Evolutionary conservation across 2,888 invertebrate species (phyloP).

Genomic region (Campaea margaritaria): DNA sequence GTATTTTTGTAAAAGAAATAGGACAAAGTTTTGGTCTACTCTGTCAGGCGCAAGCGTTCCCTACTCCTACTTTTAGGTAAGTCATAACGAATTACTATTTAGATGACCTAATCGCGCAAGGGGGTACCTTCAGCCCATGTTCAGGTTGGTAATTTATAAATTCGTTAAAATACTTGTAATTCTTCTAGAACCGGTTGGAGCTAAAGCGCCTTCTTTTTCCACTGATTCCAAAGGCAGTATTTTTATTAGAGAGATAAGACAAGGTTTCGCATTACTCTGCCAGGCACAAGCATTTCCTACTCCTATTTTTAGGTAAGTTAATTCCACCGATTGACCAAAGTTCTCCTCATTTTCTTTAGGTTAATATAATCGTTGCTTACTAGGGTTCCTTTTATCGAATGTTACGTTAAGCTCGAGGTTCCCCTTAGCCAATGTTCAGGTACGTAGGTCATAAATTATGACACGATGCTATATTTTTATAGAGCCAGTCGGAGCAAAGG

Average conservation of each 20-base stretch:
- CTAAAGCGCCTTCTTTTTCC: conserved; percentile 87
- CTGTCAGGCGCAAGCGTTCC: conserved; percentile 87
- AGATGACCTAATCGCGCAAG: conserved; percentile 56
- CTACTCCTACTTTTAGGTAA: conserved; percentile 77
- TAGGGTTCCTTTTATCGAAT: no score
- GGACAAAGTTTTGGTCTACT: conserved; percentile 86
- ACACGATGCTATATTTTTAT: conserved; percentile 43
- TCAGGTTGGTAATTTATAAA: conserved; percentile 83
- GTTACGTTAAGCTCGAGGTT: background rate
- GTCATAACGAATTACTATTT: conserved; percentile 32
- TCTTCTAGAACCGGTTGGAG: conserved; percentile 86
- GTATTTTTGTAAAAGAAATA: conserved; percentile 85
- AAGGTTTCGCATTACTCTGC: conserved; percentile 87
- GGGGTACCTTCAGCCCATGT: conserved; percentile 87
- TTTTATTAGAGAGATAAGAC: conserved; percentile 81
- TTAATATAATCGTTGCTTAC: background rate
- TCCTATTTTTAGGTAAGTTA: conserved; percentile 64
- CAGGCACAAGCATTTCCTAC: conserved; percentile 87
- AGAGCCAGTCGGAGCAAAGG: conserved; percentile 87
- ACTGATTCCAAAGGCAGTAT: conserved; percentile 87
- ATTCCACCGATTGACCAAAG: background rate
- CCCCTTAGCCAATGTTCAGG: conserved; percentile 16
- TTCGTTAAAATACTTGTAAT: background rate
- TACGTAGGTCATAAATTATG: background rate
- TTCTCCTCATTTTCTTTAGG: background rate